These are phyloP conservation scores for Sigmodon hispidus DNA, from an alignment of 2,113 vertebrate genomes.

Conservation along the genomic window DNA sequence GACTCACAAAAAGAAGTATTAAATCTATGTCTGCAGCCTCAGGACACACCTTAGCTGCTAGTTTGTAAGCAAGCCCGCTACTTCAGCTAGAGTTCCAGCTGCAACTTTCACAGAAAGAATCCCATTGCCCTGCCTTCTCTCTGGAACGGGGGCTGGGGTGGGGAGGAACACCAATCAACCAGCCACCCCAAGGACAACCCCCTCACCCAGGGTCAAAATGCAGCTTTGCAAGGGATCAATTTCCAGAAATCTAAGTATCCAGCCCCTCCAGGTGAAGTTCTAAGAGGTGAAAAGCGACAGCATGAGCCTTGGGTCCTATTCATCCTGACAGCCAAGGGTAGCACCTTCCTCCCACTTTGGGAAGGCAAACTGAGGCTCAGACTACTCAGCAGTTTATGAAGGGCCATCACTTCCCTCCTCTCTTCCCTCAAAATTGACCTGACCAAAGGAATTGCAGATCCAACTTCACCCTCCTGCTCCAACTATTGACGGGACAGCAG, in stretches of 20 bases:
- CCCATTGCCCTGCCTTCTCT: not conserved
- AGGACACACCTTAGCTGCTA: not conserved
- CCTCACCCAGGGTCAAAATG: not conserved
- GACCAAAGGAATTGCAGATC: too few relatives aligned
- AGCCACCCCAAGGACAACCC: not conserved
- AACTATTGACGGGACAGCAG: not conserved
- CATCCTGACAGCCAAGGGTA: not conserved
- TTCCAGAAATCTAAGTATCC: not conserved
- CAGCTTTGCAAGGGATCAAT: not conserved
- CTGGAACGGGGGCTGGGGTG: not conserved
- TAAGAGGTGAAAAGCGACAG: not conserved
- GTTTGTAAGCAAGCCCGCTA: not conserved
- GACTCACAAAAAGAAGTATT: not conserved
- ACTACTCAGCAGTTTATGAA: not conserved
- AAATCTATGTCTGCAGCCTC: not conserved
- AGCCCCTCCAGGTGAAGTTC: not conserved
- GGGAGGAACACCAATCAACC: fast-evolving
- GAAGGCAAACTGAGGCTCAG: not conserved
- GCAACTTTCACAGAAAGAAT: not conserved
- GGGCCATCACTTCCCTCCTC: not conserved
- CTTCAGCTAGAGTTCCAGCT: not conserved
- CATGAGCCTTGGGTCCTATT: not conserved
- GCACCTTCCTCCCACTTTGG: not conserved
- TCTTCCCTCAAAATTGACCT: not conserved
- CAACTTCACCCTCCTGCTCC: not conserved